Conservation (phyloP, 2,113 vertebrate genomes). For the Nematolebias whitei region DNA sequence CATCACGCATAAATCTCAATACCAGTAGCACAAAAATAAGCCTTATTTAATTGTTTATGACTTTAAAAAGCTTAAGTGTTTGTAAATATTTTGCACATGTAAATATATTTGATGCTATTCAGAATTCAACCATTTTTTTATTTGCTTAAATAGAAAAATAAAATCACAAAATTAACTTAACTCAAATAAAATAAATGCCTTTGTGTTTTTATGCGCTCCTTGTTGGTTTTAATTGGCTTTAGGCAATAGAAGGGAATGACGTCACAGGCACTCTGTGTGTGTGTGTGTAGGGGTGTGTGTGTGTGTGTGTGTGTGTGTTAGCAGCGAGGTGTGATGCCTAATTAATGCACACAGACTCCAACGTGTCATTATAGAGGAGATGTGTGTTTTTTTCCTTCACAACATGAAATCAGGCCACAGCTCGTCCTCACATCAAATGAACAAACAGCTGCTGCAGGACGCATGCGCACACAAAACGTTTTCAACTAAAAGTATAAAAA, state of each 20-base stretch:
- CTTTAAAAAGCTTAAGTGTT: too few relatives aligned
- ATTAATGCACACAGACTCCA: slow-evolving; percentile 50
- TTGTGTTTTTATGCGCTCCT: neutral
- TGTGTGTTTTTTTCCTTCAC: slow-evolving; percentile 16
- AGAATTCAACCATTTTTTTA: too few relatives aligned
- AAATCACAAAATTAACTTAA: too few relatives aligned
- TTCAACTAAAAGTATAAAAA: too few relatives aligned
- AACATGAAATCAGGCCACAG: slow-evolving; percentile 35
- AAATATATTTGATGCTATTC: too few relatives aligned
- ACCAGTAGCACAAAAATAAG: too few relatives aligned
- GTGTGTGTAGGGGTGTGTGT: slow-evolving; percentile 56
- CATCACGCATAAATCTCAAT: too few relatives aligned
- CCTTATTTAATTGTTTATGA: too few relatives aligned
- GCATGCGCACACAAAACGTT: neutral
- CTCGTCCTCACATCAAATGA: slow-evolving; percentile 1
- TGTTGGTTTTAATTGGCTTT: slow-evolving; percentile 21
- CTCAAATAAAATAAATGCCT: too few relatives aligned
- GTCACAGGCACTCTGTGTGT: slow-evolving; percentile 54
- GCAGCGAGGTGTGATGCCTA: slow-evolving; percentile 59
- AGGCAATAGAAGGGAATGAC: slow-evolving; percentile 39
- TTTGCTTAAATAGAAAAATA: too few relatives aligned
- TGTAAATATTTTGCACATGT: too few relatives aligned
- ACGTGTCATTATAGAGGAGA: slow-evolving; percentile 4
- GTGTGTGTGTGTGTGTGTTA: slow-evolving; percentile 40
- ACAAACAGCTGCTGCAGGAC: slow-evolving; percentile 7